Evolutionary conservation across 2,113 vertebrate species (phyloP), one percentile per base, ranked within the genome.

Genomic region (Isurus oxyrinchus): DNA sequence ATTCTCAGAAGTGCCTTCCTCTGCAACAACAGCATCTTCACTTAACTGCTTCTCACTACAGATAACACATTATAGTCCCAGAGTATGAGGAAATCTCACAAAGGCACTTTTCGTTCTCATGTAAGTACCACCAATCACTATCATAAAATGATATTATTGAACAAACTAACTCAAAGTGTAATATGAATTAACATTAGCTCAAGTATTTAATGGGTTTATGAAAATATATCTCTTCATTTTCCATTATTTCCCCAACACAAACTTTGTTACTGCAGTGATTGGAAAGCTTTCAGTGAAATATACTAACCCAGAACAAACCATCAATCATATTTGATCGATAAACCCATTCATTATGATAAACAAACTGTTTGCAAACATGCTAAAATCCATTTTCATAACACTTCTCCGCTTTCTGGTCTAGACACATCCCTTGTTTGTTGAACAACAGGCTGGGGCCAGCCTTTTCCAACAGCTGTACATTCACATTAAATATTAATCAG

Each of bases 401-500:
- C 1, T 96, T 97, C 96, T 96, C 96, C 96, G 35, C 79, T 96
- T 14, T 66, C 57, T 14, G 49, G 57, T 96, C 95, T 96, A 97
- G 96, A 93, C 88, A 94, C 27, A 84, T 96, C 97, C 31, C 95
- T 96, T 96, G 61, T 97, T 97, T 97, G 72, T 63, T 97, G 96
- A 96, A 25, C 96, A 96, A 87, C 72, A 59, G 25, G 97, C 97
- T 97, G 95, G 94, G 97, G 86, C 55, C 13, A 63, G 93, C 97
- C 97, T 97, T 96, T 96, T 96, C 95, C 96, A 97, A 95, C 96
- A 97, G 96, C 97, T 96, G 96, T 97, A 96, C 0, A 14, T 96
- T 96, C 97, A 97, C 2, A 97, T 97, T 97, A 97, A 97, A 97
- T 97, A 97, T 97, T 97, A 95, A 97, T 97, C 79, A 96, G 96